phyloP scores from a whole-genome alignment of 2,113 vertebrate genomes.

The Embiotoca jacksoni region DNA sequence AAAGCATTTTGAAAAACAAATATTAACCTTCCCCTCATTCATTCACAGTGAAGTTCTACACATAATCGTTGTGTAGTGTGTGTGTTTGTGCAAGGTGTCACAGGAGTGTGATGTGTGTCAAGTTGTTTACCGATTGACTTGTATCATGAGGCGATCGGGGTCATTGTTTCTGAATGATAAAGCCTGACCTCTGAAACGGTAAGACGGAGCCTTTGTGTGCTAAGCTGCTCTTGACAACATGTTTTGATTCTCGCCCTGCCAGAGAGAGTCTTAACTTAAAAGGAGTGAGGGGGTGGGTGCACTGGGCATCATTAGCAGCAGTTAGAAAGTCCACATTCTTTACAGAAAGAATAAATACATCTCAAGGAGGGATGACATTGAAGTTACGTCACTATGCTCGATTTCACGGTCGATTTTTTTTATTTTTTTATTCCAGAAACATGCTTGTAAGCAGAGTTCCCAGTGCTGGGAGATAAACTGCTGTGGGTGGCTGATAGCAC shows the following conservation, averaged over 20 bases:
- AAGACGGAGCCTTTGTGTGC: conserved; percentile 17
- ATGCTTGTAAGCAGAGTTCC: conserved; percentile 27
- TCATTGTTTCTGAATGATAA: conserved; percentile 24
- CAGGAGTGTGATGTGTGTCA: background rate
- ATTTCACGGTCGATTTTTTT: conserved; percentile 27
- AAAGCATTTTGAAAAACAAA: background rate
- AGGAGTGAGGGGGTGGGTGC: background rate
- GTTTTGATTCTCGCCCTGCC: conserved; percentile 42
- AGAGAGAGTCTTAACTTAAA: background rate
- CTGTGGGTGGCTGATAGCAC: conserved; percentile 47
- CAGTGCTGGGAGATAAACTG: conserved; percentile 43
- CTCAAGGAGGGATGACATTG: conserved; percentile 14
- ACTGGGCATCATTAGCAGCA: conserved; percentile 3
- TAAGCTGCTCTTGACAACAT: conserved; percentile 48
- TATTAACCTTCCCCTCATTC: too few species aligned
- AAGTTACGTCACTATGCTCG: conserved; percentile 15
- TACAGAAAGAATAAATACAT: background rate
- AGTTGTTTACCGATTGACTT: conserved; percentile 33
- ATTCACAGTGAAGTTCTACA: background rate
- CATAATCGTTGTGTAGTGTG: background rate
- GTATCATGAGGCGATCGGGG: conserved; percentile 1
- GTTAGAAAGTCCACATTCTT: background rate
- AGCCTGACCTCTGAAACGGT: conserved; percentile 32
- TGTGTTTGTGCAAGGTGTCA: background rate
- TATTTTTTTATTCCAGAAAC: conserved; percentile 3